Base-by-base conservation (phyloP, 2,113 vertebrate species). In the Elephantulus edwardii region DNA sequence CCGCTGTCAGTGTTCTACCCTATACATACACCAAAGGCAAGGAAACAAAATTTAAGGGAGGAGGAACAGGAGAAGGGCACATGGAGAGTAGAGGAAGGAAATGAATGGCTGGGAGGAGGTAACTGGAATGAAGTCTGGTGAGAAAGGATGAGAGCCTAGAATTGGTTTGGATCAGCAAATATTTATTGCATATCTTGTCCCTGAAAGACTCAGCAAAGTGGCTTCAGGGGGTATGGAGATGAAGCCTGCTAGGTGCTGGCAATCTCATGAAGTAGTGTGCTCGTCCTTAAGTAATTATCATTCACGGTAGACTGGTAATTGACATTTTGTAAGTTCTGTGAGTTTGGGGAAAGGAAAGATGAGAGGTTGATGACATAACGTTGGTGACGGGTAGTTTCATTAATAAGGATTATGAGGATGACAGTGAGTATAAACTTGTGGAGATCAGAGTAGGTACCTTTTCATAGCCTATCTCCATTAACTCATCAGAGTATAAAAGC, bases 191-290 rank as follows among this genome's bases (percentile, higher is more conserved):
- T 79, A 35, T 83, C 22, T 83, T 79, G 42, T 83, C 35, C 24
- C 33, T n/a, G 46, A 62, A 82, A 77, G 71, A 20, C 54, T 71
- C 74, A 70, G 17, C 35, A 84, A 81, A 84, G 62, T 64, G 68
- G 52, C 35, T 75, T 20, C n/a, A n/a, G 24, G 38, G 1, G 26
- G 2, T 19, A 16, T 4, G 13, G 42, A 26, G 46, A 12, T 62
- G 71, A 70, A 80, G n/a, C 22, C 11, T 80, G 28, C 38, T 38
- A 56, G 54, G 44, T 50, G 22, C 68, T 89, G 48, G 24, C 16
- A 28, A 1, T 50, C 44, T 62, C 48, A 35, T n/a, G 92, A 70
- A 75, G 26, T 40, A 66, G 3, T n/a, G 22, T 78, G 24, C 22
- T 84, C n/a, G 71, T 68, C 40, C 68, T 7, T 68, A 52, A 50